Evolutionary conservation across 2,113 vertebrate species (phyloP).

Genomic region (Passer domesticus): DNA sequence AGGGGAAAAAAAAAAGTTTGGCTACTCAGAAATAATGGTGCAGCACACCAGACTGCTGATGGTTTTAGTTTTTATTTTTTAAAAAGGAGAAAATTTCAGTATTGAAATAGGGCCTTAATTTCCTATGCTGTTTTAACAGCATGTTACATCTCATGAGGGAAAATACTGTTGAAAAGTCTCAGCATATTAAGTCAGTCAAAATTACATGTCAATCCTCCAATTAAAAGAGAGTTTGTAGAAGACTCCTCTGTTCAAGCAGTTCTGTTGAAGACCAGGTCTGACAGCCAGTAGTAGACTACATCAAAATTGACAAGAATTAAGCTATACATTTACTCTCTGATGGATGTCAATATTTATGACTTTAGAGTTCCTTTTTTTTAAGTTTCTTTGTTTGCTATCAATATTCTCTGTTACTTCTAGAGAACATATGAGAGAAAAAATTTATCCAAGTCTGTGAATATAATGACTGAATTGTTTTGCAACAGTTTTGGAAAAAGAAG

Average conservation of each 20-base stretch:
- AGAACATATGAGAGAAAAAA: neutral
- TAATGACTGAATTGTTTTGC: neutral
- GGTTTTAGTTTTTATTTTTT: neutral
- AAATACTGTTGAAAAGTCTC: neutral
- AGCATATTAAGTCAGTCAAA: neutral
- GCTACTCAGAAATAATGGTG: neutral
- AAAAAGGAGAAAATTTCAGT: neutral
- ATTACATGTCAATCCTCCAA: neutral
- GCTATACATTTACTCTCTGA: neutral
- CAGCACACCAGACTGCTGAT: neutral
- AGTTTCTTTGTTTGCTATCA: neutral
- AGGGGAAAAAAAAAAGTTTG: neutral
- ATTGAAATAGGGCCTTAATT: neutral
- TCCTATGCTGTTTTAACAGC: neutral
- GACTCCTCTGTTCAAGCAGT: neutral
- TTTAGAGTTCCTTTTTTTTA: neutral
- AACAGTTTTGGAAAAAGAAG: neutral
- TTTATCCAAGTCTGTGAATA: neutral
- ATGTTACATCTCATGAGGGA: neutral
- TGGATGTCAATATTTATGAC: neutral
- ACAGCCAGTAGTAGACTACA: neutral
- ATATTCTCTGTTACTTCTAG: neutral
- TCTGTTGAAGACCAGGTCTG: neutral
- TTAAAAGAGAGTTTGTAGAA: neutral
- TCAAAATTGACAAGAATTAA: neutral